Conservation (phyloP, 2,113 vertebrate species). For the Tyto alba region DNA sequence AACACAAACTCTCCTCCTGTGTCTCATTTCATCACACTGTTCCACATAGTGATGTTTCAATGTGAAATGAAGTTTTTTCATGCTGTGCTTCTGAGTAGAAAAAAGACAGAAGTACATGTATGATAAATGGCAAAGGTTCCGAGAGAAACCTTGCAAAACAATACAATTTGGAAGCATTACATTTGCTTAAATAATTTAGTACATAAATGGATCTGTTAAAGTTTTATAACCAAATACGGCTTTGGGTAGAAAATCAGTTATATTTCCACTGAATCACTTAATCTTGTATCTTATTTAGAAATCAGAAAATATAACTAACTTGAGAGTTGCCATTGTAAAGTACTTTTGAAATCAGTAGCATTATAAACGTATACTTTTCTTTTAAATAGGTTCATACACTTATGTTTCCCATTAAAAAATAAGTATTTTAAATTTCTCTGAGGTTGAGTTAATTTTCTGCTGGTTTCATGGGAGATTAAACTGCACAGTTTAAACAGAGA, state of each 20-base stretch:
- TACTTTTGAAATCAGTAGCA: neutral
- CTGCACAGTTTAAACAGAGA: neutral
- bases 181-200: constrained; percentile 88
- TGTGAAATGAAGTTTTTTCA: constrained; percentile 90
- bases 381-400: constrained; percentile 3
- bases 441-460: neutral
- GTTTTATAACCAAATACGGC: constrained; percentile 84
- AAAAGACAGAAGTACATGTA: constrained; percentile 79
- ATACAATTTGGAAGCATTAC: constrained; percentile 81
- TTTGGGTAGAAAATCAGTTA: constrained; percentile 50
- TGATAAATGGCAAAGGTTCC: constrained; percentile 82
- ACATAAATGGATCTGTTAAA: constrained; percentile 79
- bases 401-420: neutral
- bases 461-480: neutral
- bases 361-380: constrained; percentile 22
- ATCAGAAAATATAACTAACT: constrained; percentile 40
- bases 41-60: constrained; percentile 87
- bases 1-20: constrained; percentile 83
- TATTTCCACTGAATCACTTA: constrained; percentile 48
- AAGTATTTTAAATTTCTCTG: neutral
- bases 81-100: constrained; percentile 87
- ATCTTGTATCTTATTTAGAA: constrained; percentile 58
- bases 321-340: constrained; percentile 21
- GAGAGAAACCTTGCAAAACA: constrained; percentile 77
- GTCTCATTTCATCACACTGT: constrained; percentile 87